phyloP scores from a whole-genome alignment of 30 jellyfish, hydroid and myxozoan species.

The Aurelia sp. region DNA sequence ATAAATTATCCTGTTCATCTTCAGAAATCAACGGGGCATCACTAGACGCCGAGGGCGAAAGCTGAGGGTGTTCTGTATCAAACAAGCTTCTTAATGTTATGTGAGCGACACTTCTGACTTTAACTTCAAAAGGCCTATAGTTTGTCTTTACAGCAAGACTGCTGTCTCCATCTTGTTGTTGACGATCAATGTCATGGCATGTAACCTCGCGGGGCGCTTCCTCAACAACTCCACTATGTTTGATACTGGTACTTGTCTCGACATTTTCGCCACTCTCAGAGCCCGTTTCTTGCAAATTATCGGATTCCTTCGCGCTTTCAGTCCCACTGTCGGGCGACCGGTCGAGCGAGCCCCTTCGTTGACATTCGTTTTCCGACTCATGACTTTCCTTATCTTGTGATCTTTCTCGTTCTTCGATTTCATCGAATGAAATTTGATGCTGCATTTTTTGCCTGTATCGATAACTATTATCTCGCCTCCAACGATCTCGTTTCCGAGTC shows the following conservation, averaged over 20 bases:
- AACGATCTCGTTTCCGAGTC: constrained; percentile 33
- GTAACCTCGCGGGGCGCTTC: not conserved
- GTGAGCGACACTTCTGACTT: not conserved
- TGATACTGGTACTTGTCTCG: not conserved
- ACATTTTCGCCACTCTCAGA: not conserved
- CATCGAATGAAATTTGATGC: constrained; percentile 63
- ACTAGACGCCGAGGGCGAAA: constrained; percentile 62
- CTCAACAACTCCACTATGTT: not conserved
- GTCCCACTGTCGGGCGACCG: not conserved
- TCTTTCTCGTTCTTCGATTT: constrained; percentile 46
- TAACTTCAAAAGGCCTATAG: not conserved
- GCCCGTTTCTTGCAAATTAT: not conserved
- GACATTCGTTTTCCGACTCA: not conserved
- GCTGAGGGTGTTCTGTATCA: not conserved
- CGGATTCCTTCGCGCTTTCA: constrained; percentile 10
- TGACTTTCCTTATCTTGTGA: not conserved
- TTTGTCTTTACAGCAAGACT: not conserved
- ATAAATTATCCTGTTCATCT: not conserved
- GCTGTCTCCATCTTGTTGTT: not conserved
- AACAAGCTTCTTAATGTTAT: not conserved
- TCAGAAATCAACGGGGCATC: constrained; percentile 50
- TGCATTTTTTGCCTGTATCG: constrained; percentile 55
- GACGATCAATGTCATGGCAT: not conserved
- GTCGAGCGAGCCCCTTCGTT: not conserved
- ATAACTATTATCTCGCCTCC: constrained; percentile 65